phyloP scores from a whole-genome alignment of 2,113 vertebrate genomes.

The Glaucidium brasilianum region DNA sequence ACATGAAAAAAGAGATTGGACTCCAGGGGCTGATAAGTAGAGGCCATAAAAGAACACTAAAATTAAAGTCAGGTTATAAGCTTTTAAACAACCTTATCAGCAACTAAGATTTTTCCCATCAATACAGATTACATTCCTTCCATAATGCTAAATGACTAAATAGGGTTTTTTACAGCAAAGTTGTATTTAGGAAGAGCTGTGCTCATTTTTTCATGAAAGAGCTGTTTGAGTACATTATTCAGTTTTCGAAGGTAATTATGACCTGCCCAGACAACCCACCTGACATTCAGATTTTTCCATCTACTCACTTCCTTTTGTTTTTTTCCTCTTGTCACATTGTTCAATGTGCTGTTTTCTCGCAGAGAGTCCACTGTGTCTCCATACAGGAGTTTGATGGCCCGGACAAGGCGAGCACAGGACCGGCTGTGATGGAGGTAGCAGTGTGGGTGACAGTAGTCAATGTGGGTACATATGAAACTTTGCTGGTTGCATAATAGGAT shows the following conservation, averaged over 20 bases:
- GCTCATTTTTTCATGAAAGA: neutral
- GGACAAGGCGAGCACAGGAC: constrained; percentile 93
- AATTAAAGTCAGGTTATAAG: neutral
- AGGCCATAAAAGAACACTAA: neutral
- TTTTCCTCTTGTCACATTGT: constrained; percentile 81
- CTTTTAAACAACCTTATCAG: neutral
- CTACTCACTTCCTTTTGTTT: constrained; percentile 90
- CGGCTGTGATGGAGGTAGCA: constrained; percentile 98
- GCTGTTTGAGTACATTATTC: neutral
- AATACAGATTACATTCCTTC: neutral
- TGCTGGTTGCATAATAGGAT: constrained; percentile 97
- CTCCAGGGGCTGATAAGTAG: neutral
- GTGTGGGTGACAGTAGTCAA: constrained; percentile 96
- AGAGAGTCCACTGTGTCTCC: constrained; percentile 92
- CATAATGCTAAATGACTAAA: neutral
- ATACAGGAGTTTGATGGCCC: constrained; percentile 95
- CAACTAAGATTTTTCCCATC: neutral
- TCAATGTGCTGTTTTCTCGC: constrained; percentile 76
- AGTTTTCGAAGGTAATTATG: neutral
- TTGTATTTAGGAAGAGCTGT: neutral
- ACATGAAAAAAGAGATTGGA: neutral
- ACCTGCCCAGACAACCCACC: neutral
- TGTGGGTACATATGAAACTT: constrained; percentile 96
- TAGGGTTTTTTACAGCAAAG: neutral
- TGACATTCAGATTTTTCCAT: neutral